Evolutionary conservation across 2,797 vertebrate genomes (phyloP).

Genomic region (Morelia viridis): DNA sequence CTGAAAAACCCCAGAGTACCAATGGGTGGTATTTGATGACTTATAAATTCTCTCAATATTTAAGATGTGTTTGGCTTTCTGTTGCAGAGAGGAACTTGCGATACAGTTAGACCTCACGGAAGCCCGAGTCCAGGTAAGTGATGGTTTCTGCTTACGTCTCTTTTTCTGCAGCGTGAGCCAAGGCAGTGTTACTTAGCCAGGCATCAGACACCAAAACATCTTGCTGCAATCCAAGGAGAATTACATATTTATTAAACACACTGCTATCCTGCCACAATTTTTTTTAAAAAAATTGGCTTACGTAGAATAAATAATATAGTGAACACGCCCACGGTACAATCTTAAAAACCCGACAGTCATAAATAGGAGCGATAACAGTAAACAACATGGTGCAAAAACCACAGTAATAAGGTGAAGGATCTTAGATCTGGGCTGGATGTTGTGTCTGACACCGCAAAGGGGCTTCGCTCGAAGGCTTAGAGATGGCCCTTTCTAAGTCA

Average conservation of each 20-base stretch:
- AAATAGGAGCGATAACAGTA: neutral
- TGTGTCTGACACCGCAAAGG: neutral
- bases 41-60: neutral
- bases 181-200: neutral
- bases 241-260: neutral
- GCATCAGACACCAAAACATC: neutral
- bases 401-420: neutral
- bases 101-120: constrained; percentile 73
- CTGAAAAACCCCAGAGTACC: neutral
- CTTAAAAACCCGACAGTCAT: neutral
- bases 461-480: neutral
- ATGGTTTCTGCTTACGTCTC: neutral
- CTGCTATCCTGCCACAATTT: neutral
- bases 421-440: neutral
- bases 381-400: neutral
- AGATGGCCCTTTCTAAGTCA: neutral
- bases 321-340: neutral
- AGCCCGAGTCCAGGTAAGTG: constrained; percentile 76
- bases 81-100: constrained; percentile 73
- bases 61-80: constrained; percentile 21
- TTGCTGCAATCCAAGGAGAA: neutral
- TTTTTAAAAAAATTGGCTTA: neutral
- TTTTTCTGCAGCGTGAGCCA: neutral
- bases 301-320: neutral
- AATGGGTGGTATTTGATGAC: neutral